Evolutionary conservation across 2,888 invertebrate species (phyloP).

Genomic region (Neoaliturus tenellus): DNA sequence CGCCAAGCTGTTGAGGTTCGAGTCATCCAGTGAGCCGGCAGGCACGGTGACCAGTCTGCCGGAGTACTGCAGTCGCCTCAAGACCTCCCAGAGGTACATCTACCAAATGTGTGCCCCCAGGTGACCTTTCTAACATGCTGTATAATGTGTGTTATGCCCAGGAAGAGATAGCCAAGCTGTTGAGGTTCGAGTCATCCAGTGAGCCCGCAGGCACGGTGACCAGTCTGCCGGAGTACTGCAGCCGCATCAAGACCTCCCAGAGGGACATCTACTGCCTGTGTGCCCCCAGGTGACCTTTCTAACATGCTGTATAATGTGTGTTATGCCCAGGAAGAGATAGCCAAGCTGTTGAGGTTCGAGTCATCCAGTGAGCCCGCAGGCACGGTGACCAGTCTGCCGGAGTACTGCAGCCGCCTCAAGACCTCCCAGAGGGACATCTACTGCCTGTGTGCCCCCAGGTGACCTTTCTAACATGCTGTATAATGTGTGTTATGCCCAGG

Average conservation of each 20-base stretch:
- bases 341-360: conserved; percentile 93
- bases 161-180: conserved; percentile 93
- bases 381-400: conserved; percentile 84
- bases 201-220: conserved; percentile 82
- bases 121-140: conserved; percentile 72
- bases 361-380: conserved; percentile 86
- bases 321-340: conserved; percentile 86
- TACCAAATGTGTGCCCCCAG: conserved; percentile 96
- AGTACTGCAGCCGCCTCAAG: conserved; percentile 87
- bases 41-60: conserved; percentile 85
- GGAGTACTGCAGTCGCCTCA: conserved; percentile 87
- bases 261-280: conserved; percentile 95
- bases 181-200: conserved; percentile 95
- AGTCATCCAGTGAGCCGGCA: conserved; percentile 86
- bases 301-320: background rate
- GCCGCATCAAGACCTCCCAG: conserved; percentile 85
- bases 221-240: conserved; percentile 88
- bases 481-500: no score
- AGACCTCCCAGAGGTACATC: conserved; percentile 88
- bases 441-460: conserved; percentile 96
- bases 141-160: conserved; percentile 69
- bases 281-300: conserved; percentile 85
- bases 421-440: conserved; percentile 91
- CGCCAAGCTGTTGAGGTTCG: conserved; percentile 92
- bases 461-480: conserved; percentile 65